phyloP scores from a whole-genome alignment of 2,888 invertebrate species.

The Strigamia maritima region DNA sequence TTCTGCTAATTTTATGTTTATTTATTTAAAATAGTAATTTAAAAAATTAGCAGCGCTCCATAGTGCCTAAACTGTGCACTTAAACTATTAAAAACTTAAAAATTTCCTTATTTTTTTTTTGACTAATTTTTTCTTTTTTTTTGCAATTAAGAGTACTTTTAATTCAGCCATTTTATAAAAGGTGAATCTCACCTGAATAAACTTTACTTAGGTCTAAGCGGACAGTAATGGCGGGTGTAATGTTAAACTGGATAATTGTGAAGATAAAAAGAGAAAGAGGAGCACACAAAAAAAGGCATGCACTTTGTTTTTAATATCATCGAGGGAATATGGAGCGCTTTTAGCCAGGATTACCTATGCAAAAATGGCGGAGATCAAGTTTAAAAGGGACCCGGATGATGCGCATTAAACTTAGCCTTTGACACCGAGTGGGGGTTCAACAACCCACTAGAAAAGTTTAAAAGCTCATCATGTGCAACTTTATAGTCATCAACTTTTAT shows the following conservation, averaged over 20 bases:
- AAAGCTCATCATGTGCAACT: background rate
- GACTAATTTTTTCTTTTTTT: background rate
- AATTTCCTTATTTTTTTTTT: background rate
- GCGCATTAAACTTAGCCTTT: constrained; percentile 4
- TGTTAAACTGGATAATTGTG: constrained; percentile 15
- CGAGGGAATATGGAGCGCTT: background rate
- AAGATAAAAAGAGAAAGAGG: background rate
- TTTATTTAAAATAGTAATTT: background rate
- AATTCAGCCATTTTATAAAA: background rate
- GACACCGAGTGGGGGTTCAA: constrained; percentile 6
- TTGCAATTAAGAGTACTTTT: background rate
- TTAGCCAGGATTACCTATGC: constrained; percentile 9
- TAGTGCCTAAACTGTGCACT: background rate
- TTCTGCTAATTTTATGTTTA: no score
- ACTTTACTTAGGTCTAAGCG: background rate
- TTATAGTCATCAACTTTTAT: background rate
- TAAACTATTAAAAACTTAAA: background rate
- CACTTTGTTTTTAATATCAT: background rate
- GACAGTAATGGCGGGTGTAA: constrained; percentile 6
- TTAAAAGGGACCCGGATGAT: background rate
- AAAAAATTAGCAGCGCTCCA: background rate
- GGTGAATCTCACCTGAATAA: background rate
- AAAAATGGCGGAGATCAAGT: constrained; percentile 7
- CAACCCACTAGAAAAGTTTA: constrained; percentile 2
- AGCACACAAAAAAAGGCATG: background rate